Conservation (phyloP, 2,888 invertebrate species). For the Pachliopta kotzebuea region DNA sequence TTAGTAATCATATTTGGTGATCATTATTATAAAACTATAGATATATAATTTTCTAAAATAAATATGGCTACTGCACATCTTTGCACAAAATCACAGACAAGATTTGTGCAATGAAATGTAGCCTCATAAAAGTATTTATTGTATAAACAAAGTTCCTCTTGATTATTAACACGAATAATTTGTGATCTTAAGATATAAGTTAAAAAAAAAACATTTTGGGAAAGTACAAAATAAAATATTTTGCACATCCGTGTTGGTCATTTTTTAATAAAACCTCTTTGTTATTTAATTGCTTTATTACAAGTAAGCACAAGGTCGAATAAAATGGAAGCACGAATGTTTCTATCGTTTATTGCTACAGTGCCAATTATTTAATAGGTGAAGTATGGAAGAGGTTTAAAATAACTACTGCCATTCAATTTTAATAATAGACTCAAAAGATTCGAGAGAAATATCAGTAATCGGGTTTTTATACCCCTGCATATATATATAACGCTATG, state of each 20-base stretch:
- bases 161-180: constrained; percentile 50
- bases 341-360: constrained; percentile 17
- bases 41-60: not conserved
- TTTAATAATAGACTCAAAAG: no score
- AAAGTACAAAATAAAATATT: constrained; percentile 63
- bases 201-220: constrained; percentile 42
- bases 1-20: no score
- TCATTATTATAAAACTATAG: not conserved
- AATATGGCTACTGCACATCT: not conserved
- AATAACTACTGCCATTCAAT: not conserved
- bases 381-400: not conserved
- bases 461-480: no score
- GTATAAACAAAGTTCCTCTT: constrained; percentile 52
- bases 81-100: not conserved
- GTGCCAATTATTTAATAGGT: constrained; percentile 13
- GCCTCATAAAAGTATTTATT: no score
- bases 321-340: constrained; percentile 27
- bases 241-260: constrained; percentile 44
- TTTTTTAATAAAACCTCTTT: constrained; percentile 29
- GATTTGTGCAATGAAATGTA: no score
- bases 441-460: no score
- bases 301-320: constrained; percentile 27
- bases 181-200: constrained; percentile 58
- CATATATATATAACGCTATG: no score
- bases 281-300: constrained; percentile 20